phyloP scores from a whole-genome alignment of 2,113 vertebrate genomes.

The Chlorodrepanis virens region DNA sequence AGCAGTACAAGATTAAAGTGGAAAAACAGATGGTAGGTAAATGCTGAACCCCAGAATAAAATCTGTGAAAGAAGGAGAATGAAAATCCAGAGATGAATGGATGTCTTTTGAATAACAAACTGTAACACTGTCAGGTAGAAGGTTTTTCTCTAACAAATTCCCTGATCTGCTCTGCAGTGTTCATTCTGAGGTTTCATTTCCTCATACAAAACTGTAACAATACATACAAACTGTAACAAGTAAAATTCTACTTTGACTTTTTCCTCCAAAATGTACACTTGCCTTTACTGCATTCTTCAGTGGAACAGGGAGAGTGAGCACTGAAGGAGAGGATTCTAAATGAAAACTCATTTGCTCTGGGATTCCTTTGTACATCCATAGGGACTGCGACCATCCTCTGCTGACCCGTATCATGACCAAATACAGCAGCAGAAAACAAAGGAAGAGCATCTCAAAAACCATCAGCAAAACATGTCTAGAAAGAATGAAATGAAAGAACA shows the following conservation, averaged over 20 bases:
- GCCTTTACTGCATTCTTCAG: background rate
- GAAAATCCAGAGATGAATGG: background rate
- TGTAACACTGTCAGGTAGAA: background rate
- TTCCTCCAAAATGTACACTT: background rate
- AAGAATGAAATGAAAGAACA: constrained; percentile 72
- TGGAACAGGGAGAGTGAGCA: background rate
- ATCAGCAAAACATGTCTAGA: constrained; percentile 31
- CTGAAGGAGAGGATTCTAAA: background rate
- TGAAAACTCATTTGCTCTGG: background rate
- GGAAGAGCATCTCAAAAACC: background rate
- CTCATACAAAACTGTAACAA: background rate
- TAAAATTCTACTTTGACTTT: background rate
- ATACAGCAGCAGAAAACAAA: constrained; percentile 20
- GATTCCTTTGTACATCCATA: constrained; percentile 46
- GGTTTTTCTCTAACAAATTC: background rate
- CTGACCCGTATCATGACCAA: constrained; percentile 64
- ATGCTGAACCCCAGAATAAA: background rate
- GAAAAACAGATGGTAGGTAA: constrained; percentile 88
- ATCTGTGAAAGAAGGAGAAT: background rate
- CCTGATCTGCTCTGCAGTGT: background rate
- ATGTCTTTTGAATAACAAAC: background rate
- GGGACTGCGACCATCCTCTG: constrained; percentile 87
- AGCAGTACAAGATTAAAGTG: constrained; percentile 87
- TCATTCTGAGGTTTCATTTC: background rate
- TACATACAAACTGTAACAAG: no score